Conservation (phyloP, 2,113 vertebrate genomes). For the Mirza zaza region DNA sequence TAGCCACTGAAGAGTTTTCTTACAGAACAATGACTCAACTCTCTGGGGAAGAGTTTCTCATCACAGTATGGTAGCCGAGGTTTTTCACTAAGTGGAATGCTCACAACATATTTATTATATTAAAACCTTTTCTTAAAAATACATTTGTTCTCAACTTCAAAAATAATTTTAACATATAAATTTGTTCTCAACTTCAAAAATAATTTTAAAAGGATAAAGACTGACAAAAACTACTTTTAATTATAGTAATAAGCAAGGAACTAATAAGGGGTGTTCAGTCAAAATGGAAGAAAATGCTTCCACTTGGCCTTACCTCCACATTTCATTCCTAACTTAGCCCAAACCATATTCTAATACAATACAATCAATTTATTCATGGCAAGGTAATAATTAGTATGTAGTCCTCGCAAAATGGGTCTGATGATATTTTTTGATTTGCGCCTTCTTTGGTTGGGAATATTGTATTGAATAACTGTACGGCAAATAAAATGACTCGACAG, state of each 20-base stretch:
- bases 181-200: slow-evolving; percentile 49
- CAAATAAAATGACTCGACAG: slow-evolving; percentile 43
- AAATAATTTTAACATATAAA: slow-evolving; percentile 61
- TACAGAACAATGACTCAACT: neutral
- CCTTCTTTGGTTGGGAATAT: slow-evolving; percentile 60
- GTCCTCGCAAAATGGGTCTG: slow-evolving; percentile 37
- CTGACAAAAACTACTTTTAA: slow-evolving; percentile 56
- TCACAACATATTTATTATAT: slow-evolving; percentile 6
- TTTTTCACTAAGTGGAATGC: neutral
- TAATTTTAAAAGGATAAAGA: slow-evolving; percentile 49
- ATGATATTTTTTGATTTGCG: slow-evolving; percentile 39
- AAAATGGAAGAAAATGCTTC: slow-evolving; percentile 49
- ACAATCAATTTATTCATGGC: neutral
- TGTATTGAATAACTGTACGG: slow-evolving; percentile 27
- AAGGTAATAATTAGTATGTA: slow-evolving; percentile 62
- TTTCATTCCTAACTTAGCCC: slow-evolving; percentile 46
- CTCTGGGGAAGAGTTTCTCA: neutral
- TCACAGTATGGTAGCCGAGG: neutral
- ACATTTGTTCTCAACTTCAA: slow-evolving; percentile 42
- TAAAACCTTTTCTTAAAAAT: neutral
- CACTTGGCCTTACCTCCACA: neutral
- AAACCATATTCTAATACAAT: slow-evolving; percentile 43
- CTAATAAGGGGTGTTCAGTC: slow-evolving; percentile 46
- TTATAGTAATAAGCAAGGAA: slow-evolving; percentile 66
- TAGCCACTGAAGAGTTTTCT: neutral